Base-by-base conservation (phyloP, 1,140 invertebrate species). In the Penaeus japonicus region DNA sequence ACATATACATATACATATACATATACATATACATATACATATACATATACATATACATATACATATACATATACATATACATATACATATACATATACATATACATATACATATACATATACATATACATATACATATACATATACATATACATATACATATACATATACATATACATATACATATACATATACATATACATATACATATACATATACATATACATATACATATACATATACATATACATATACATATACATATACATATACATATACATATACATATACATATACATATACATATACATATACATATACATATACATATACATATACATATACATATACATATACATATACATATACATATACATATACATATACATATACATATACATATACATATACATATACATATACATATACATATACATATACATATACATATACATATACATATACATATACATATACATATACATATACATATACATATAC, bases 11-110 rank as follows among this genome's bases (percentile, higher is more conserved):
- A 47, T 53, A 53, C 20, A 53, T n/a, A 80, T 10, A 80, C 35
- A 80, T 47, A 80, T n/a, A 80, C 39, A 80, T 47, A 80, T 10
- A 80, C 35, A 80, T n/a, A 47, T 47, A 80, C 78, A 80, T n/a
- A 80, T 47, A 80, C 39, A 80, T n/a, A 80, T n/a, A 53, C 27
- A 35, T 47, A 80, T n/a, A 2, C 27, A 2, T n/a, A 80, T 53
- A n/a, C n/a, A 4, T 39, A 53, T 4, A 80, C 10, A n/a, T 10
- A 3, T 53, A 39, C n/a, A 47, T 10, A 80, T 3, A 22, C 3
- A 80, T 10, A 39, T 22, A 47, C 39, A 47, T 32, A 30, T 73
- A 30, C 10, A 24, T 22, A 7, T 10, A 30, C n/a, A 73, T 12
- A 15, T 10, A 73, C 7, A 30, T 12, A 73, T 7, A 73, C 7